A percentile compares a stretch with the other conserved stretches of the same genome.
Conservation (phyloP, 2,888 invertebrate genomes). For the Leptopilina syphax region DNA sequence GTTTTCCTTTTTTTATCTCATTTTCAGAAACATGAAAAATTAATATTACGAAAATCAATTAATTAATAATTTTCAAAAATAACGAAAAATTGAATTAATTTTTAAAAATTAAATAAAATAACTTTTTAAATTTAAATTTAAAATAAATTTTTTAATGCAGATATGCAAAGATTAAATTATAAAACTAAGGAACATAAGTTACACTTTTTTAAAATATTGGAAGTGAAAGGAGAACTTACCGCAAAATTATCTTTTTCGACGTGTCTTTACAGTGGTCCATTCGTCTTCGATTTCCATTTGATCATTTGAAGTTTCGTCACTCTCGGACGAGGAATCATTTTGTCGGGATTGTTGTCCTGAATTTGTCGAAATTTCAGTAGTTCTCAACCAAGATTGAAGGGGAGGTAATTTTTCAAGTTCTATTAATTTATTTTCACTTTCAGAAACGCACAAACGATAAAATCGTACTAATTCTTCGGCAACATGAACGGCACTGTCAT, state of each 20-base stretch:
- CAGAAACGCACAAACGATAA: slow-evolving; percentile 61
- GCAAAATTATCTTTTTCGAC: slow-evolving; percentile 62
- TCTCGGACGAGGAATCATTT: slow-evolving; percentile 13
- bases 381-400: slow-evolving; percentile 66
- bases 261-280: slow-evolving; percentile 69
- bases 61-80: too few relatives aligned
- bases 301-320: slow-evolving; percentile 32
- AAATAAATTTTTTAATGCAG: too few relatives aligned
- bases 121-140: background rate
- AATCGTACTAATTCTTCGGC: slow-evolving; percentile 69
- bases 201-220: background rate
- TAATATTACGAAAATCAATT: too few relatives aligned
- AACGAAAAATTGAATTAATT: too few relatives aligned
- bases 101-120: background rate
- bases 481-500: slow-evolving; percentile 68
- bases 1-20: background rate
- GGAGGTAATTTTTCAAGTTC: slow-evolving; percentile 68
- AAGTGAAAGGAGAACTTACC: slow-evolving; percentile 1
- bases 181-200: too few relatives aligned
- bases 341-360: background rate
- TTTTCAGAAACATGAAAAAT: too few relatives aligned
- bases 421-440: slow-evolving; percentile 57
- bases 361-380: slow-evolving; percentile 43
- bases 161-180: too few relatives aligned
- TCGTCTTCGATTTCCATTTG: slow-evolving; percentile 64